Base-by-base conservation (phyloP, 2,113 vertebrate genomes). In the Ploceus nigricollis region DNA sequence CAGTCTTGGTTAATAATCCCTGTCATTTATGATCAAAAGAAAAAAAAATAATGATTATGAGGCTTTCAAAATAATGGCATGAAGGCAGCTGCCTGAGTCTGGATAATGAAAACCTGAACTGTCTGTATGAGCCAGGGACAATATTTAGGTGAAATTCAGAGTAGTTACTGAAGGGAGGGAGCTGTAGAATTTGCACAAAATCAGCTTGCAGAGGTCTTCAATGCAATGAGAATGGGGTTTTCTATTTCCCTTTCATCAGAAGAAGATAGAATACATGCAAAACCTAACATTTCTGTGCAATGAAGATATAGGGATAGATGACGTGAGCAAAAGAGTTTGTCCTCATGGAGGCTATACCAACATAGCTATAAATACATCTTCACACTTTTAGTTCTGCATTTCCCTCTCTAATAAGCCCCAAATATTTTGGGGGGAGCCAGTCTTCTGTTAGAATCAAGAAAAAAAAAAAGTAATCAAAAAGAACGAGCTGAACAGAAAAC, bases 1-100 rank as follows among this genome's bases (percentile, higher is more conserved):
- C 86, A 71, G 1, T 75, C 91, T 95, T 93, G 86, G 89, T 96
- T 94, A 91, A 93, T 95, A 96, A 95, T 97, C 93, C 90, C 86
- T 88, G 14, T 82, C 86, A 93, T 94, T 92, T 87, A 84, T 86
- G 79, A 85, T 84, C 66, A 94, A 94, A 93, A 77, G 51, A 31
- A 88, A 87, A 95, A 93, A 89, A 87, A 81, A 33, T 14, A 73
- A 93, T 64, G 1, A 73, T 94, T 91, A 89, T 77, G 76, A 94
- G 51, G 39, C 25, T 90, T 96, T 96, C 86, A 66, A 83, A 91
- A 76, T 94, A 91, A 90, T 79, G 44, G 68, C 53, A 68, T 57
- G 60, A 90, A 77, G 61, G 87, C 53, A 92, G 85, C 77, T 95
- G 87, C 44, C 37, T 94, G 91, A 82, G 48, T 51, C 78, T 90